Evolutionary conservation across 2,797 vertebrate genomes (phyloP), one percentile per base, ranked within the genome.

Genomic region (Poliocrania exsul): DNA sequence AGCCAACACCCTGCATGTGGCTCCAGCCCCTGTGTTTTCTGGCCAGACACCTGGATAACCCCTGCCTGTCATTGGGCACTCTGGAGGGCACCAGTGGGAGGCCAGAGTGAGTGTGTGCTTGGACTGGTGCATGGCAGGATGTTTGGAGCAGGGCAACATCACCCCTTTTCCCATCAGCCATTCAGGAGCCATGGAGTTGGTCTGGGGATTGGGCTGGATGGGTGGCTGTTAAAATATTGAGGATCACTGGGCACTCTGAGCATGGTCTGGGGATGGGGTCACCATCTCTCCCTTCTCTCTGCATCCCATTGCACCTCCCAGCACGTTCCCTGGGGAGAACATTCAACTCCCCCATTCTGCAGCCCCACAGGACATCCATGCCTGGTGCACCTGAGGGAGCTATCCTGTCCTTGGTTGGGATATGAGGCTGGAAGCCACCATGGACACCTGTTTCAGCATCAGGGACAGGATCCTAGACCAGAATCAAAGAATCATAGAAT

Each of bases 191-290:
- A 53, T 2, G 1, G 50, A 19, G 66, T 35, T 67, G 62, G 20
- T 44, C 25, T 60, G 9, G 2, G 49, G 31, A 23, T 9, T 1
- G 2, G 26, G 28, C 25, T 3, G 28, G 33, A 33, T 11, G 20
- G 28, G 20, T 29, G 58, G 26, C 29, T 79, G 24, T 21, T 65
- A 28, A 72, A 61, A 49, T 20, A 50, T 1, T 1, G 3, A 57
- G 37, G 31, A 35, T 13, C 4, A 1, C 20, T 60, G 61, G 12
- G 7, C 46, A 14, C 33, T 67, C 57, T 0, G 1, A 42, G 15
- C 0, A 0, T 6, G 6, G 11, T 17, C 42, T 10, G 5, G 31
- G n/a, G 47, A 20, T 0, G 5, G 8, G 5, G 7, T 64, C 25
- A 49, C 50, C 33, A 24, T 11, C 24, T 60, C 44, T 49, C 35